Base-by-base conservation (phyloP, 2,113 vertebrate species). In the Anarhynchus alexandrinus region DNA sequence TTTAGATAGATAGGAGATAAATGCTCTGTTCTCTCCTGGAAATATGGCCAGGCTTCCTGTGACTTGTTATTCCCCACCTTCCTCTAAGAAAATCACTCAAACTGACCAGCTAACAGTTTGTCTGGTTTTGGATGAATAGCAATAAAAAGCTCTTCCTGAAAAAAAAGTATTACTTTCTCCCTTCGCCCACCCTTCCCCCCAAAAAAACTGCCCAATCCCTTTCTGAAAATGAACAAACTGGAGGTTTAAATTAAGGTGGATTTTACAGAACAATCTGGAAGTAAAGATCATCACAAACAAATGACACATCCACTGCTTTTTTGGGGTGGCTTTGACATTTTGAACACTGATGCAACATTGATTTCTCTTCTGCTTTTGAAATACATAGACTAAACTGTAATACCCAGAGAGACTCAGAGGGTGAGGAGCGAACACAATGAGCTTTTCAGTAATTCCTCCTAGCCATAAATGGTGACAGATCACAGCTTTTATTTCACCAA, bases 331-430 rank as follows among this genome's bases (percentile, higher is more conserved):
- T 82, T 69, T 93, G 81, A 47, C 22, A 47, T 89, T 86, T 86
- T 54, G 40, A 92, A 61, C 5, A 1, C 40, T 69, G 15, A 45
- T 51, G 43, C 45, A 38, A 43, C 49, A 65, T 17, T 13, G 34
- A n/a, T 85, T 94, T 85, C 62, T 82, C 66, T 93, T 93, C 91
- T 94, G 62, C 86, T 85, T 93, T 97, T 94, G 78, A 59, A 93
- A 71, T 12, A 67, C 25, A 11, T 13, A 40, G n/a, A 42, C 42
- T 76, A 21, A 76, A 82, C 20, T 43, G 23, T 15, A 55, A 65
- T 30, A 57, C n/a, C 66, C 73, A 51, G 32, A 13, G 21, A 3
- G 43, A 65, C 65, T 82, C 72, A 71, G 47, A 89, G 38, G n/a
- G 14, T n/a, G 38, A 91, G 38, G 38, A 86, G 70, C 47, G 18